Conservation (phyloP, 2,113 vertebrate species). For the Brienomyrus brachyistius region DNA sequence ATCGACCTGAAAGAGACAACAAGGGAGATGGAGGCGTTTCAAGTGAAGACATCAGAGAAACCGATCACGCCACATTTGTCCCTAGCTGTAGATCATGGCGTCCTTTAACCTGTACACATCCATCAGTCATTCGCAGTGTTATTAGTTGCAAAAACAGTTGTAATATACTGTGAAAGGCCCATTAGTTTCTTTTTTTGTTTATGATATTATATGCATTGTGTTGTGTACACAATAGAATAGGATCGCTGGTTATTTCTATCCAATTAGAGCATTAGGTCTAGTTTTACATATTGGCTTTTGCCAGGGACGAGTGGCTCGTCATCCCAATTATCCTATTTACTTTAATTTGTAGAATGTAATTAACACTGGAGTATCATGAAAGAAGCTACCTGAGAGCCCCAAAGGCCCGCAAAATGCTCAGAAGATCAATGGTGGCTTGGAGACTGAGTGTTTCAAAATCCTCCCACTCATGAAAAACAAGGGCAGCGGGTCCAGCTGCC, state of each 20-base stretch:
- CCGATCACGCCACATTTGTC: background rate
- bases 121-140: background rate
- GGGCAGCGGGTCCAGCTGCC: background rate
- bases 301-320: background rate
- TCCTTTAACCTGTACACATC: background rate
- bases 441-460: background rate
- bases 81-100: background rate
- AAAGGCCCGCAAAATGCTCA: background rate
- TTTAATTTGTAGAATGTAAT: background rate
- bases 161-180: background rate
- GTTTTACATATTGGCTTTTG: background rate
- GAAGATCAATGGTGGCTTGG: background rate
- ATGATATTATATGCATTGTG: background rate
- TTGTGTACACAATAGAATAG: background rate
- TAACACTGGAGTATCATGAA: background rate
- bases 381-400: background rate
- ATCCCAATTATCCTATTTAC: background rate
- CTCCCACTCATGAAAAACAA: background rate
- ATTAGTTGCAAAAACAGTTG: background rate
- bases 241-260: background rate
- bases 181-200: background rate
- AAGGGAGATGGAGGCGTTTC: background rate
- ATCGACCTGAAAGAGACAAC: constrained; percentile 66
- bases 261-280: background rate
- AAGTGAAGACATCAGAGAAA: background rate